These are phyloP conservation scores for Hydrochoerus hydrochaeris DNA, from an alignment of 2,113 vertebrate genomes.

Conservation along the genomic window DNA sequence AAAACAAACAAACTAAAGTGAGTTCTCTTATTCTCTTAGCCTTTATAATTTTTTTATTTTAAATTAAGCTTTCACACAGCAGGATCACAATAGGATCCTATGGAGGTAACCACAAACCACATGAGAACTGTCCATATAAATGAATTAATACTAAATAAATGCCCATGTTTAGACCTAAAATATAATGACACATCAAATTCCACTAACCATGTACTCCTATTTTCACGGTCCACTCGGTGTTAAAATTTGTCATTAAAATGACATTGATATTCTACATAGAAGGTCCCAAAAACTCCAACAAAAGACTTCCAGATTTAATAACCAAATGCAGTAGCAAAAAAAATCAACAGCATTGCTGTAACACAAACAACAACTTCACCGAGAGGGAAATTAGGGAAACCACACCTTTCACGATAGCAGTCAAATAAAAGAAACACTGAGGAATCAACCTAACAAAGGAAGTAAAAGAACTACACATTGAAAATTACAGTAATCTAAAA, in stretches of 20 bases:
- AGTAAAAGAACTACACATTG: no score
- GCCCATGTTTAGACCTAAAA: conserved; percentile 27
- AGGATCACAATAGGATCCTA: neutral
- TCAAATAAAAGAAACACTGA: no score
- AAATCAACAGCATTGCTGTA: no score
- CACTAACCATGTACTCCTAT: neutral
- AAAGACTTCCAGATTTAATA: no score
- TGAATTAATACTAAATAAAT: neutral
- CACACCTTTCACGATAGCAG: no score
- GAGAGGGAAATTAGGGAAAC: no score
- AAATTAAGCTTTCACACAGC: conserved; percentile 36
- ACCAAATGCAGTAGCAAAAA: no score
- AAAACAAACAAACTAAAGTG: neutral
- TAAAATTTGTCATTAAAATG: neutral
- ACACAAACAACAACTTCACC: no score
- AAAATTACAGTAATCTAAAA: no score
- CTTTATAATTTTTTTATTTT: conserved; percentile 29
- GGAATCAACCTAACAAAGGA: no score
- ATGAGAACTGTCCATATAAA: conserved; percentile 26
- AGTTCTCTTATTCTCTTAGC: neutral
- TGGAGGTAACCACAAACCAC: neutral
- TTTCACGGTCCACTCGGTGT: neutral
- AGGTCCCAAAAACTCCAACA: no score
- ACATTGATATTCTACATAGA: no score
- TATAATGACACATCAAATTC: neutral